phyloP scores from a whole-genome alignment of 92 coral and sea anemone genomes.

The Epizoanthus illoricatus region DNA sequence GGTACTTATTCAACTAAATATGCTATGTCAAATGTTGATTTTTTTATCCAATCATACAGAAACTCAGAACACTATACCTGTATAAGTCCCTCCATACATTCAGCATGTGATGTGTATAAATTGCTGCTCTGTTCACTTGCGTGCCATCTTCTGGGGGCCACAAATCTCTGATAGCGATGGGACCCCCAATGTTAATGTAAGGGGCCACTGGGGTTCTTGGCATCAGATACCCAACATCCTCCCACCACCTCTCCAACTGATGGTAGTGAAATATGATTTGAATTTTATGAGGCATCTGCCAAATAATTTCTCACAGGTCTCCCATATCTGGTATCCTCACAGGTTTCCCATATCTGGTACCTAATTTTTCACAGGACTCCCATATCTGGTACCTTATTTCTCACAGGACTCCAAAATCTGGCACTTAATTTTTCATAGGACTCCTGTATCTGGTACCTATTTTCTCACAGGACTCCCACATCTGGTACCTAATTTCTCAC shows the following conservation, averaged over 20 bases:
- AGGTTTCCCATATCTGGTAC: too few relatives aligned
- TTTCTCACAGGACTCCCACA: too few relatives aligned
- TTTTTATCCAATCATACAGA: background rate
- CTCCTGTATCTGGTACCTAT: too few relatives aligned
- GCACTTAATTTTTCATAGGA: too few relatives aligned
- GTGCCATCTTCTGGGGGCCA: slow-evolving; percentile 85
- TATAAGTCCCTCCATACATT: slow-evolving; percentile 69
- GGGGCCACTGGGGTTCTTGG: slow-evolving; percentile 85
- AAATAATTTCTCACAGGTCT: too few relatives aligned
- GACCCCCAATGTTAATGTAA: slow-evolving; percentile 75
- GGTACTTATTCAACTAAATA: too few relatives aligned
- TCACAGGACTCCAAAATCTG: too few relatives aligned
- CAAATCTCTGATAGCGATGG: slow-evolving; percentile 48
- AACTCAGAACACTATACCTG: slow-evolving; percentile 46
- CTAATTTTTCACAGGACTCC: too few relatives aligned
- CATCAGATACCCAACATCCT: slow-evolving; percentile 74
- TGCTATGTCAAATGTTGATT: background rate
- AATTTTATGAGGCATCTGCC: too few relatives aligned
- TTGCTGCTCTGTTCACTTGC: slow-evolving; percentile 79
- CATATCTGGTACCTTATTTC: too few relatives aligned
- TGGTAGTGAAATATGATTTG: background rate
- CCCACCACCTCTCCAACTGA: slow-evolving; percentile 93
- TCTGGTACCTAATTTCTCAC: too few relatives aligned
- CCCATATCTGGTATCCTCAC: too few relatives aligned
- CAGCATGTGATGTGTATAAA: slow-evolving; percentile 56